These are phyloP conservation scores for Rhorus exstirpatorius DNA, from an alignment of 2,888 invertebrate genomes.

Conservation along the genomic window DNA sequence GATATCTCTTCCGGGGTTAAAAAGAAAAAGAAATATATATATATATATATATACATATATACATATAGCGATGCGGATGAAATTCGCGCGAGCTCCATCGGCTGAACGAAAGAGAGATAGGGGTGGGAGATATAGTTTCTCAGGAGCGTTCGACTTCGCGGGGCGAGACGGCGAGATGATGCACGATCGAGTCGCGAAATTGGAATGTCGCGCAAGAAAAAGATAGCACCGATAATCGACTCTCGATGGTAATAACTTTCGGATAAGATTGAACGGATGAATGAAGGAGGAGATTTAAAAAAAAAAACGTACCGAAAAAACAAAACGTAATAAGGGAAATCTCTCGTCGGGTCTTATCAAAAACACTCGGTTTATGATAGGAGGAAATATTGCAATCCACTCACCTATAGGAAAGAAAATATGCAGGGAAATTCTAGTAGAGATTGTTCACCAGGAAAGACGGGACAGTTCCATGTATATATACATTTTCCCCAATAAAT, in stretches of 20 bases:
- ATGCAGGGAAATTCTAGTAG: too few relatives aligned
- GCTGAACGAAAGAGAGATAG: not conserved
- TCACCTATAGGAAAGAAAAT: too few relatives aligned
- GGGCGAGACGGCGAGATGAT: conserved; percentile 40
- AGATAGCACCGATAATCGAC: conserved; percentile 66
- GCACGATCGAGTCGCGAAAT: conserved; percentile 67
- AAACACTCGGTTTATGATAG: too few relatives aligned
- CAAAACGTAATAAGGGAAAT: conserved; percentile 19
- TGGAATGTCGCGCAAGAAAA: conserved; percentile 66
- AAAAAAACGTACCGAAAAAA: conserved; percentile 9
- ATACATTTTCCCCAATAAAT: too few relatives aligned
- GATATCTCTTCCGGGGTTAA: conserved; percentile 56
- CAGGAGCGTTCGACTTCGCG: not conserved
- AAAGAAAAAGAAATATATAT: conserved; percentile 9
- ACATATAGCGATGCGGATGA: conserved; percentile 32
- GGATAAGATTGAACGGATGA: conserved; percentile 60
- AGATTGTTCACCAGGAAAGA: too few relatives aligned
- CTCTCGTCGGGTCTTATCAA: not conserved
- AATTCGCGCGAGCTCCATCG: conserved; percentile 52
- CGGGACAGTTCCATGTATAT: too few relatives aligned
- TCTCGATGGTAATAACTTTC: conserved; percentile 66
- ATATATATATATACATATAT: not conserved
- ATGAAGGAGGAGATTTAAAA: conserved; percentile 20
- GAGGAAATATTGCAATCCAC: too few relatives aligned
- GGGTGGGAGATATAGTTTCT: not conserved